Conservation (phyloP, 64 coral and sea anemone species). For the Astreopora myriophthalma region DNA sequence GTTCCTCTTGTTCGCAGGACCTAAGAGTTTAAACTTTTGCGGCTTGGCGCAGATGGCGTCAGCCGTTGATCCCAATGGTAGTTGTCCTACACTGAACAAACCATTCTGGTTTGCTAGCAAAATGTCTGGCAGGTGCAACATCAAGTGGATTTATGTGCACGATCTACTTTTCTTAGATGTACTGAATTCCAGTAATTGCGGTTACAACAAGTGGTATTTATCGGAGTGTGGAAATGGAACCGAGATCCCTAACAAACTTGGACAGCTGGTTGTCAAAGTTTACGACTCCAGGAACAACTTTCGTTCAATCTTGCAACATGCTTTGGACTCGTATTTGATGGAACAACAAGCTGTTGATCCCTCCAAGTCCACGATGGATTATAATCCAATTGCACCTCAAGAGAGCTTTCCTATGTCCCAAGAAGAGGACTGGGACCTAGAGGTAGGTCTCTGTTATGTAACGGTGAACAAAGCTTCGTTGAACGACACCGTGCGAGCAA, state of each 20-base stretch:
- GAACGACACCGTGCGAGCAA: too few species aligned
- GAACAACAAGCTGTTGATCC: not conserved
- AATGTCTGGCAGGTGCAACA: not conserved
- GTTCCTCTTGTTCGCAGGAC: conserved; percentile 15
- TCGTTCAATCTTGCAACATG: conserved; percentile 4
- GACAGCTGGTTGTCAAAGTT: not conserved
- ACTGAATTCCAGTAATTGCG: not conserved
- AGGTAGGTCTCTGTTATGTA: not conserved
- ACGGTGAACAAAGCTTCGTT: too few species aligned
- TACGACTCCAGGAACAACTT: not conserved
- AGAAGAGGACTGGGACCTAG: conserved; percentile 40
- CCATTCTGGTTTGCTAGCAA: not conserved
- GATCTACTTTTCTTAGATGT: not conserved
- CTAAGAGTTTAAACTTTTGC: not conserved
- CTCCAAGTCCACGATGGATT: not conserved
- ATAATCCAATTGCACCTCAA: not conserved
- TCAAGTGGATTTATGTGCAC: conserved; percentile 10
- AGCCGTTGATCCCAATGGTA: not conserved
- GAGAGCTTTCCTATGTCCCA: not conserved
- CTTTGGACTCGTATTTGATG: not conserved
- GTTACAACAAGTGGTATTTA: not conserved
- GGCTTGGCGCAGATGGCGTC: conserved; percentile 12
- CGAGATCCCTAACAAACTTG: conserved; percentile 1
- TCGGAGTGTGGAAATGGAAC: not conserved
- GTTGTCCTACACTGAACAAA: not conserved